Conservation (phyloP, 2,888 invertebrate genomes). For the Osedax frankpressi region DNA sequence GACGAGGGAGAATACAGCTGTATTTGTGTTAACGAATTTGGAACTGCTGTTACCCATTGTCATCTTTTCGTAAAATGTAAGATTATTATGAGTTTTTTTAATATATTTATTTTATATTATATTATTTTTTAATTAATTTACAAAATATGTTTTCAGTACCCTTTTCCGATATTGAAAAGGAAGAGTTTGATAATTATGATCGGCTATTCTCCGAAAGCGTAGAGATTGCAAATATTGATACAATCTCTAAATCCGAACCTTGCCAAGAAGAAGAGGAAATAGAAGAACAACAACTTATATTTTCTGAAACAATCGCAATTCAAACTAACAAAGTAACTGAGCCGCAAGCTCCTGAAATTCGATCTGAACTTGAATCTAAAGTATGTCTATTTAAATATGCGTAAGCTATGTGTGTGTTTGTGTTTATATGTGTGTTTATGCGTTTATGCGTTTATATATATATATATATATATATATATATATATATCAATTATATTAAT, state of each 20-base stretch:
- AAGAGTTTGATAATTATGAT: background rate
- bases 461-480: no score
- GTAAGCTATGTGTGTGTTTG: no score
- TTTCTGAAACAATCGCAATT: conserved; percentile 25
- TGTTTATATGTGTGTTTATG: no score
- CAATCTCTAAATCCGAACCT: background rate
- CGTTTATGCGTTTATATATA: no score
- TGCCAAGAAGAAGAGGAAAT: background rate
- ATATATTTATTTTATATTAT: conserved; percentile 1
- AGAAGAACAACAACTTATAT: background rate
- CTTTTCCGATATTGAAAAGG: background rate
- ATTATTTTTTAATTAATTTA: background rate
- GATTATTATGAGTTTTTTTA: conserved; percentile 24
- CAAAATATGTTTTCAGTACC: background rate
- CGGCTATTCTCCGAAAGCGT: background rate
- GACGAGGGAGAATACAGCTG: conserved; percentile 94
- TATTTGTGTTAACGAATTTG: conserved; percentile 64
- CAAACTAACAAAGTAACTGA: background rate
- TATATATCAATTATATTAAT: background rate
- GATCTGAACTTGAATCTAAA: background rate
- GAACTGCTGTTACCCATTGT: conserved; percentile 83
- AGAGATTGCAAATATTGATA: background rate
- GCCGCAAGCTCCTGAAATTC: background rate
- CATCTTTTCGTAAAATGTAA: conserved; percentile 48
- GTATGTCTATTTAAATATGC: no score